Conservation (phyloP, 2,888 invertebrate genomes). For the Hyposoter dolosus region DNA sequence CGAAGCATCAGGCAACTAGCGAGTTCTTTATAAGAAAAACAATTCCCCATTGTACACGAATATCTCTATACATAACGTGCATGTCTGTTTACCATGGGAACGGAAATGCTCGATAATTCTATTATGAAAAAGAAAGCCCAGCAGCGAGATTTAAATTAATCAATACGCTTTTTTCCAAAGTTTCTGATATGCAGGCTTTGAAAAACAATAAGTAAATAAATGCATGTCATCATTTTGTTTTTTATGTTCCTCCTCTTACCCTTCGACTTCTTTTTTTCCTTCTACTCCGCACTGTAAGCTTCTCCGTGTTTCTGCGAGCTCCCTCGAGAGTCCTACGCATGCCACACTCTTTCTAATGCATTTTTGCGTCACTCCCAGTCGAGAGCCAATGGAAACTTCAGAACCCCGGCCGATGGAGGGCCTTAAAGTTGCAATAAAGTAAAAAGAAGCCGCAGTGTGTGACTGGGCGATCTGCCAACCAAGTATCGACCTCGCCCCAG, state of each 20-base stretch:
- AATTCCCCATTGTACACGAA: background rate
- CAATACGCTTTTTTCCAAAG: background rate
- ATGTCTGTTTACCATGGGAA: conserved; percentile 21
- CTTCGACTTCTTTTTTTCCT: background rate
- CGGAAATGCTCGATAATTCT: conserved; percentile 1
- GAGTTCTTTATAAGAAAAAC: conserved; percentile 8
- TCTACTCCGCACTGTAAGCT: background rate
- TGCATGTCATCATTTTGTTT: background rate
- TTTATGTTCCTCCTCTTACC: background rate
- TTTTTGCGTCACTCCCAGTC: background rate
- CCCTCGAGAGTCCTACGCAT: background rate
- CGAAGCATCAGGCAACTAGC: background rate
- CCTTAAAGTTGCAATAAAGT: background rate
- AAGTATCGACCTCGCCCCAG: too few relatives aligned
- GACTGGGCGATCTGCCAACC: too few relatives aligned
- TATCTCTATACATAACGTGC: background rate
- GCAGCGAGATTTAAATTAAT: conserved; percentile 13
- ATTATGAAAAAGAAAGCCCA: background rate
- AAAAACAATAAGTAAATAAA: background rate
- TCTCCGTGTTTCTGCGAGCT: background rate
- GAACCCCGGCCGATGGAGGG: background rate
- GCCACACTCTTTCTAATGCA: background rate
- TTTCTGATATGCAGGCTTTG: background rate
- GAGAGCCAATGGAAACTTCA: background rate
- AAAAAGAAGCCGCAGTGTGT: too few relatives aligned